Evolutionary conservation across 1,140 invertebrate genomes (phyloP).

Genomic region (Temnothorax longispinosus): DNA sequence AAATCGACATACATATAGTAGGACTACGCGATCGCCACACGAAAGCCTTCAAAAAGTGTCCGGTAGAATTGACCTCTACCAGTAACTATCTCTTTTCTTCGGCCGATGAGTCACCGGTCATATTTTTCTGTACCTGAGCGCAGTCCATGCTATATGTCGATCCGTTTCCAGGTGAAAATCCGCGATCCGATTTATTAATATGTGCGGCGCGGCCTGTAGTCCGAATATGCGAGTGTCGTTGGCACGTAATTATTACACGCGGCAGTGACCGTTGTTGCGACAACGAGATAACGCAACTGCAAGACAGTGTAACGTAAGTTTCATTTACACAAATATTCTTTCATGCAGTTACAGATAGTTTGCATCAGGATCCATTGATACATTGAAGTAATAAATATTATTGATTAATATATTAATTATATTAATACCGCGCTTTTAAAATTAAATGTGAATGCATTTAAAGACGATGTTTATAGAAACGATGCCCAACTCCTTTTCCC

Average conservation of each 20-base stretch:
- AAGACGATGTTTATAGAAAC: background rate
- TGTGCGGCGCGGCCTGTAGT: background rate
- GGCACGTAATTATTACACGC: slow-evolving; percentile 50
- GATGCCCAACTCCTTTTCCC: background rate
- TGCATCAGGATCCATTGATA: background rate
- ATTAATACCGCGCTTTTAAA: background rate
- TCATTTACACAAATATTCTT: background rate
- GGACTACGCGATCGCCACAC: no score
- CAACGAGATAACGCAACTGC: slow-evolving; percentile 12
- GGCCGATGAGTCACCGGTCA: no score
- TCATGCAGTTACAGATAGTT: background rate
- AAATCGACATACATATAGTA: no score
- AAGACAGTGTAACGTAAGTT: slow-evolving; percentile 22
- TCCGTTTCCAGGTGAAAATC: slow-evolving; percentile 15
- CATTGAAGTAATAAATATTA: background rate
- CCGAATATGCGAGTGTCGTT: slow-evolving; percentile 39
- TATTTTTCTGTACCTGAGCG: no score
- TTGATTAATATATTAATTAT: background rate
- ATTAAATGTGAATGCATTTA: no score
- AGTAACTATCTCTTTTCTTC: no score
- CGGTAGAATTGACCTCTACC: no score
- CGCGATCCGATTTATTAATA: slow-evolving; percentile 41
- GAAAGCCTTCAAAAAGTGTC: no score
- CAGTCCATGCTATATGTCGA: no score
- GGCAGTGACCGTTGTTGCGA: slow-evolving; percentile 32